Conservation (phyloP, 2,113 vertebrate genomes). For the Thalassoma bifasciatum region DNA sequence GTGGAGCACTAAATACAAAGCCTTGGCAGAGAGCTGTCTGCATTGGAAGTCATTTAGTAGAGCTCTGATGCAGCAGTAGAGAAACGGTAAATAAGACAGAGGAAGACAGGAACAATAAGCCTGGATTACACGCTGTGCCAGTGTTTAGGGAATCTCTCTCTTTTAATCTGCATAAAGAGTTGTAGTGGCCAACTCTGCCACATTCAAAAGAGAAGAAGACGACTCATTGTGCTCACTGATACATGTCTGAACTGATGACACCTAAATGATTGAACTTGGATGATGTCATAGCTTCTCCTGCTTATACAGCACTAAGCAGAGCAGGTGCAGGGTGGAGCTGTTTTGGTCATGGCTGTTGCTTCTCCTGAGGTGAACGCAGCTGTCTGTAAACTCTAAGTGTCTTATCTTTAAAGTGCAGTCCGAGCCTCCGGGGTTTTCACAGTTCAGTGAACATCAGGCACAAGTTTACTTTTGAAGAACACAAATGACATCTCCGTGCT, state of each 20-base stretch:
- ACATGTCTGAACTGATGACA: too few relatives aligned
- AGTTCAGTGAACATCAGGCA: neutral
- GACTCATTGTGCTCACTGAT: too few relatives aligned
- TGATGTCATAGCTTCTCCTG: too few relatives aligned
- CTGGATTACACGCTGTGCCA: neutral
- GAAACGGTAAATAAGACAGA: neutral
- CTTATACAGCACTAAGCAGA: neutral
- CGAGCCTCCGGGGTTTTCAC: conserved; percentile 15
- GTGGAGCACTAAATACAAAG: neutral
- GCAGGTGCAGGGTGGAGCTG: conserved; percentile 26
- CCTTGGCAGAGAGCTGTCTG: neutral
- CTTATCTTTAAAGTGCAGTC: conserved; percentile 34
- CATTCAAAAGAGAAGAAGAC: too few relatives aligned
- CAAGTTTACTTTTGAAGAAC: conserved; percentile 13
- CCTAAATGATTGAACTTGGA: too few relatives aligned
- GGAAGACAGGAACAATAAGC: neutral
- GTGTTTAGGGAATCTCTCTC: neutral
- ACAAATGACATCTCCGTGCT: neutral
- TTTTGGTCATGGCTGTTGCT: conserved; percentile 10
- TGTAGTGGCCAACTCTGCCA: neutral
- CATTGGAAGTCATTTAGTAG: neutral
- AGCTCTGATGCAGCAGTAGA: neutral
- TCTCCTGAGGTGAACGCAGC: conserved; percentile 8
- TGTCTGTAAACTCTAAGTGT: conserved; percentile 3
- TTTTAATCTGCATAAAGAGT: neutral